Evolutionary conservation across 2,888 invertebrate species (phyloP), one percentile per base, ranked within the genome.

Genomic region (Palloptera scutellata): DNA sequence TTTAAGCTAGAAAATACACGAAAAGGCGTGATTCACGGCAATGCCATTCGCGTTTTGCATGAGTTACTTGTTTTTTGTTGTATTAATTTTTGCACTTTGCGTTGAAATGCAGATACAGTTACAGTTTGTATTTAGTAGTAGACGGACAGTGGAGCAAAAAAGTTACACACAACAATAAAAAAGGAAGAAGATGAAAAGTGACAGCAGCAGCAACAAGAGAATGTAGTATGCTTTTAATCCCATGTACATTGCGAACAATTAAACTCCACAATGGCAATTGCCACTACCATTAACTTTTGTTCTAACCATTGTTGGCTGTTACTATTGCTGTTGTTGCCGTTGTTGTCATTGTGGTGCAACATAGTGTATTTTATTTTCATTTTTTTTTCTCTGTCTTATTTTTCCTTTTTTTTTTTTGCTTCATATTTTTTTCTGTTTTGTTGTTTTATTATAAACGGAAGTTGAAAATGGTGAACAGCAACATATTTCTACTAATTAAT

Each of bases 401-500:
- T 30, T 2, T 30, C 6, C 6, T 30, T 2, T 30, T 30, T 30
- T 30, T 4, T 2, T 30, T 30, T 30, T 6, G 6, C 6, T 30
- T 30, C 2, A 30, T 30, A 30, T 30, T 30, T 30, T 30, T 30
- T 30, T 30, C 30, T 30, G 30, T 30, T 30, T 30, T 30, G 30
- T 30, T 30, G 30, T 30, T 30, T 30, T 30, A 30, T 30, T 30
- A 30, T 30, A 43, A 59, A 30, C 52, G 59, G 59, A 64, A 64
- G 59, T 43, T 64, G 41, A 59, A 59, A 64, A 59, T 64, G 64
- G 52, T 57, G 69, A 71, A 64, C 66, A 66, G 66, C 70, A 72
- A 70, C 73, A 73, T 73, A 73, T 72, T 71, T 74, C 71, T 73
- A 68, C 73, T 73, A 75, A 75, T 75, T 74, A 75, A 75, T 75